phyloP scores from a whole-genome alignment of 1,140 invertebrate species.

The Eurosta solidaginis region DNA sequence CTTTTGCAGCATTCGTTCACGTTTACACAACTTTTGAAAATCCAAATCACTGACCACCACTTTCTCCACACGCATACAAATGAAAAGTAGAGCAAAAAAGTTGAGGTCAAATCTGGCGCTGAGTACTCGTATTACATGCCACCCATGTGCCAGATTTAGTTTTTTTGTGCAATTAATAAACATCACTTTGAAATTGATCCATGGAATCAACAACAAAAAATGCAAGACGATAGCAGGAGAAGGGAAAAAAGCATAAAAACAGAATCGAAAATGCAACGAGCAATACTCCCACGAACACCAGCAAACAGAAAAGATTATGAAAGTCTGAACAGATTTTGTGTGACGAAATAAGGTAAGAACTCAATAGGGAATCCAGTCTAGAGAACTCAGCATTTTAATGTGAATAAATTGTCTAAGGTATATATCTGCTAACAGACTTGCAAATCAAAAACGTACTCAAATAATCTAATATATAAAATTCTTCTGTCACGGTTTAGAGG shows the following conservation, averaged over 20 bases:
- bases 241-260: background rate
- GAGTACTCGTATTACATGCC: constrained; percentile 7
- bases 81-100: background rate
- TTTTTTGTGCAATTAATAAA: background rate
- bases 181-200: constrained; percentile 18
- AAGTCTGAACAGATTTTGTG: background rate
- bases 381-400: background rate
- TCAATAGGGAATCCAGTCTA: background rate
- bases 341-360: background rate
- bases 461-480: no score
- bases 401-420: background rate
- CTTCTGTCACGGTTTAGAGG: no score
- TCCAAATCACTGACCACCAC: background rate
- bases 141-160: constrained; percentile 12
- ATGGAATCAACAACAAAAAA: background rate
- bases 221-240: background rate
- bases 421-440: no score
- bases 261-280: background rate
- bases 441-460: no score
- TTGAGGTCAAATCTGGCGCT: background rate
- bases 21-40: no score
- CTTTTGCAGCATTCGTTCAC: no score
- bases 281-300: background rate
- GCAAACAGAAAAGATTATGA: background rate
- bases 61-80: background rate